A percentile compares a stretch with the other conserved stretches of the same genome.
Evolutionary conservation across 1,140 invertebrate genomes (phyloP).

Genomic region (Wasmannia auropunctata): DNA sequence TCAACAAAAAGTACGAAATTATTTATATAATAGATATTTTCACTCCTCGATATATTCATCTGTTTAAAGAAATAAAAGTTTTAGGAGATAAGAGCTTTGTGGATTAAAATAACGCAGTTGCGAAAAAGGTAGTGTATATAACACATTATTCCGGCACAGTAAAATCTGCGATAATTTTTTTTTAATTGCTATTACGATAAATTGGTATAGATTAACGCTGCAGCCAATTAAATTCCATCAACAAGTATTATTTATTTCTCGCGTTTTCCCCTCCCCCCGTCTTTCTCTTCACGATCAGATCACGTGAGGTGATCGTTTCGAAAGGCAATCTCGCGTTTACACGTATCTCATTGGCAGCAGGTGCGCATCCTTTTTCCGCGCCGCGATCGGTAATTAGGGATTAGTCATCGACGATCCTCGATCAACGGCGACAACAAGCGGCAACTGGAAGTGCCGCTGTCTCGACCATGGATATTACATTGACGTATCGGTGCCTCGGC

Average conservation of each 20-base stretch:
- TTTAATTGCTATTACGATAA: neutral
- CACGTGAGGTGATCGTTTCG: slow-evolving; percentile 55
- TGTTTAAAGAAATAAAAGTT: neutral
- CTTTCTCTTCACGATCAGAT: slow-evolving; percentile 45
- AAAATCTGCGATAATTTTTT: neutral
- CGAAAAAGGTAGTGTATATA: neutral
- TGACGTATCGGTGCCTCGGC: slow-evolving; percentile 73
- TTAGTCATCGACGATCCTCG: slow-evolving; percentile 79
- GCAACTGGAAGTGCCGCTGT: slow-evolving; percentile 35
- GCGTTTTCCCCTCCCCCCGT: slow-evolving; percentile 17
- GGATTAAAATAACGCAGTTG: neutral
- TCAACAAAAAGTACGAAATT: too few relatives aligned
- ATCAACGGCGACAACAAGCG: slow-evolving; percentile 74
- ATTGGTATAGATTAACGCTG: neutral
- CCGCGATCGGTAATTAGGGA: slow-evolving; percentile 76
- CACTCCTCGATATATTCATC: neutral
- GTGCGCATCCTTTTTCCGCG: slow-evolving; percentile 73
- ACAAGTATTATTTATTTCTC: slow-evolving; percentile 72
- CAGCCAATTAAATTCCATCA: slow-evolving; percentile 46
- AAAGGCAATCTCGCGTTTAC: slow-evolving; percentile 34
- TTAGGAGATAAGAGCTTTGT: neutral
- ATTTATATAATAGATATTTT: neutral
- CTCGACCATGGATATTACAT: slow-evolving; percentile 74
- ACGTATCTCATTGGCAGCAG: slow-evolving; percentile 71
- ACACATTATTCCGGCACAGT: neutral